A percentile compares a stretch with the other conserved stretches of the same genome.
Evolutionary conservation across 2,888 invertebrate genomes (phyloP).

Genomic region (Athalia circularis): DNA sequence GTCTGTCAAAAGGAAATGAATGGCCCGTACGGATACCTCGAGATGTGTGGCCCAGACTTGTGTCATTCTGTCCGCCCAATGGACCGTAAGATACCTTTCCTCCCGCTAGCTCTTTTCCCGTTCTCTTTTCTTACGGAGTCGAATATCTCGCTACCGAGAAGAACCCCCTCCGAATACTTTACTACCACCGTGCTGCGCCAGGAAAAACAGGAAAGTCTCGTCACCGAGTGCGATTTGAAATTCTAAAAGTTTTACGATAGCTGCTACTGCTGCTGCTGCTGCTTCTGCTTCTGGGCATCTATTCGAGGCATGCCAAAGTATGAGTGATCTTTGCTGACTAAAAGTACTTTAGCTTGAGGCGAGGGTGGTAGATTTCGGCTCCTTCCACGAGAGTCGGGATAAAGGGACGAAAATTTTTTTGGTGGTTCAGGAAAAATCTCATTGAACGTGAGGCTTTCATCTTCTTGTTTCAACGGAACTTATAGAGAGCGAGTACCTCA

Average conservation of each 20-base stretch:
- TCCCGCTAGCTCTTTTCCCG: constrained; percentile 20
- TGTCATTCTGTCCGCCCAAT: constrained; percentile 71
- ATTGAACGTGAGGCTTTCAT: constrained; percentile 16
- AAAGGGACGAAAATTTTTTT: not conserved
- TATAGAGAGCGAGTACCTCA: not conserved
- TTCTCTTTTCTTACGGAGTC: constrained; percentile 38
- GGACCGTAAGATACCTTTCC: constrained; percentile 67
- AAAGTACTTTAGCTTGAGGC: constrained; percentile 17
- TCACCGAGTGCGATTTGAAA: constrained; percentile 60
- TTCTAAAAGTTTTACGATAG: constrained; percentile 67
- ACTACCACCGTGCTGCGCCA: constrained; percentile 19
- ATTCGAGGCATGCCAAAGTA: constrained; percentile 43
- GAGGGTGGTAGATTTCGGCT: constrained; percentile 13
- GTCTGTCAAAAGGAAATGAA: constrained; percentile 68
- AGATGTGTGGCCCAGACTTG: constrained; percentile 61
- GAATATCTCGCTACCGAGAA: constrained; percentile 14
- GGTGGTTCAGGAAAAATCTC: constrained; percentile 15
- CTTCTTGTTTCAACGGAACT: not conserved
- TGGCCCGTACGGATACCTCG: constrained; percentile 60
- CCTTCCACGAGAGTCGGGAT: not conserved
- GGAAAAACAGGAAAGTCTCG: constrained; percentile 57
- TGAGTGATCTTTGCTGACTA: constrained; percentile 38
- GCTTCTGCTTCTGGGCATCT: constrained; percentile 47
- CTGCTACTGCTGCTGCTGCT: constrained; percentile 38
- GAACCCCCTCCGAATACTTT: constrained; percentile 57